Conservation (phyloP, 2,888 invertebrate species). For the Sinodicranocentrus sp. region DNA sequence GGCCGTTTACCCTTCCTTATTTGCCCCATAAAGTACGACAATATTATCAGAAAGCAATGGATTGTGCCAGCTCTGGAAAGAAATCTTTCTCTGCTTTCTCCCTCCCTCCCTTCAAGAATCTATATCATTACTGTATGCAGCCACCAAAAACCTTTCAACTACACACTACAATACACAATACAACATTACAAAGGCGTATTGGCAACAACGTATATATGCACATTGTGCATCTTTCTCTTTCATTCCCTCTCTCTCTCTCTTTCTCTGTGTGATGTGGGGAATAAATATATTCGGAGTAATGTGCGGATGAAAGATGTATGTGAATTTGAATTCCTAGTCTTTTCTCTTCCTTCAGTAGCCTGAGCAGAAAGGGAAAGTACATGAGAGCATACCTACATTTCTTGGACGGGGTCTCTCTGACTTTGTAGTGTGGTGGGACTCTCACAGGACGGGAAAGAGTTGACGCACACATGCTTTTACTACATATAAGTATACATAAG, state of each 20-base stretch:
- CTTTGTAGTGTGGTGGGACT: too few species aligned
- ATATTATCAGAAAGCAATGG: slow-evolving; percentile 65
- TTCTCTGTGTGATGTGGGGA: neutral
- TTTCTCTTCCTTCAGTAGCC: too few species aligned
- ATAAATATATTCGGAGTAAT: neutral
- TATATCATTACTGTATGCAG: neutral
- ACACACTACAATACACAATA: too few species aligned
- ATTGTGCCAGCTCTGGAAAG: slow-evolving; percentile 53
- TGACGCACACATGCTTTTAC: neutral
- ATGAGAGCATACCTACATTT: too few species aligned
- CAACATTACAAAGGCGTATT: too few species aligned
- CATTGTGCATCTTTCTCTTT: too few species aligned
- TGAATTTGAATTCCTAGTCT: slow-evolving; percentile 18
- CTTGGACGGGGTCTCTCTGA: too few species aligned
- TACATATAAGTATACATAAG: neutral
- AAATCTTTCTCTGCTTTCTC: neutral
- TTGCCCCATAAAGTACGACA: slow-evolving; percentile 65
- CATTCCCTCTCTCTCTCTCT: neutral
- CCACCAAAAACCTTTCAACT: neutral
- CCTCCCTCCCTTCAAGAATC: neutral
- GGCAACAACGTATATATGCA: too few species aligned
- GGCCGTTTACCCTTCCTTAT: slow-evolving; percentile 69
- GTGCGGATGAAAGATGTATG: slow-evolving; percentile 12
- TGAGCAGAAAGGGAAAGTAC: too few species aligned
- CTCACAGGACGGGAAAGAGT: neutral